A percentile compares a stretch with the other conserved stretches of the same genome.
These are phyloP conservation scores for Epistrophella euchroma DNA, from an alignment of 2,888 invertebrate genomes.

Conservation along the genomic window DNA sequence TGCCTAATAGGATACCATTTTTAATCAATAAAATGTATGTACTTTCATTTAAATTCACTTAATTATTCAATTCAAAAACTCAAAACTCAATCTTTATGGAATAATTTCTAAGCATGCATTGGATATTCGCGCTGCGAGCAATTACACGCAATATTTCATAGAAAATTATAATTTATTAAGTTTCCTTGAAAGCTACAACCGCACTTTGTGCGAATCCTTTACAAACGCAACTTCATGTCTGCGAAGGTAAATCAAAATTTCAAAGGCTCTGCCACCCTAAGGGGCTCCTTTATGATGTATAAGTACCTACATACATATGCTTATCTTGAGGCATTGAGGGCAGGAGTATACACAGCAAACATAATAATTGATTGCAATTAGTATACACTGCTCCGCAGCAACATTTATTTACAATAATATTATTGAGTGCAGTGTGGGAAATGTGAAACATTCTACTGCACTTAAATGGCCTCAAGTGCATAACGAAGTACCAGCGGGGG, in stretches of 20 bases:
- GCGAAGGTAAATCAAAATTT: constrained; percentile 55
- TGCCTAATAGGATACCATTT: too few species aligned
- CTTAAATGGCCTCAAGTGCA: constrained; percentile 69
- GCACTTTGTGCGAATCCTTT: constrained; percentile 26
- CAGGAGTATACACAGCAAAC: constrained; percentile 31
- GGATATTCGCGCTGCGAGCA: constrained; percentile 19
- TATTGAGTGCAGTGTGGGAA: constrained; percentile 46
- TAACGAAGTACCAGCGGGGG: constrained; percentile 51
- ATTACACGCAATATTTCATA: constrained; percentile 37
- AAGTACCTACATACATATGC: neutral
- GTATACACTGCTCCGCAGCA: constrained; percentile 49
- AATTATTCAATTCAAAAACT: constrained; percentile 1
- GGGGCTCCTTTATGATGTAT: constrained; percentile 1
- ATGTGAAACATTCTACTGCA: constrained; percentile 47
- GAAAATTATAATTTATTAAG: constrained; percentile 39
- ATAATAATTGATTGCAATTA: constrained; percentile 74
- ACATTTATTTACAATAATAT: constrained; percentile 65
- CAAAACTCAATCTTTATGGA: neutral
- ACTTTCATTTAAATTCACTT: neutral
- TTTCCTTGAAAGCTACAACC: constrained; percentile 48
- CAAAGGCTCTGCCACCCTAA: constrained; percentile 19
- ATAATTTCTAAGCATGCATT: constrained; percentile 18
- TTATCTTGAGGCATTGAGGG: constrained; percentile 1
- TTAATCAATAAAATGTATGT: too few species aligned
- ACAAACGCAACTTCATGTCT: constrained; percentile 31